Conservation (phyloP, 2,888 invertebrate genomes). For the Gymnosoma rotundatum region DNA sequence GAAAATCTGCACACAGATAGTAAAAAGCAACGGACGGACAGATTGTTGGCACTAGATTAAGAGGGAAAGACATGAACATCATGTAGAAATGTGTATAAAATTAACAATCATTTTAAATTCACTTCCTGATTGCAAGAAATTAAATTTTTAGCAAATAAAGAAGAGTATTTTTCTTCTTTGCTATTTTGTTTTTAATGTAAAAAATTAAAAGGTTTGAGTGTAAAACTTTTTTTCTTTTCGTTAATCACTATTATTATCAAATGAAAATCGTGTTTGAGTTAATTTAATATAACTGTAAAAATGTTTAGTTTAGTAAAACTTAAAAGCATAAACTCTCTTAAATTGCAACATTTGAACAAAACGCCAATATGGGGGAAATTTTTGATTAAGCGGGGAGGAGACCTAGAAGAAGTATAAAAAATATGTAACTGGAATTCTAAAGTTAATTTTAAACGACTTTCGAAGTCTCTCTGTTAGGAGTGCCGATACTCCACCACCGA, state of each 20-base stretch:
- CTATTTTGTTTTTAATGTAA: not conserved
- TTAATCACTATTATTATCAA: slow-evolving; percentile 9
- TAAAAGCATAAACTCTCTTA: too few relatives aligned
- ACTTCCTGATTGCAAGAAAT: slow-evolving; percentile 67
- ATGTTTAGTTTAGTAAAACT: too few relatives aligned
- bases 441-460: too few relatives aligned
- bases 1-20: not conserved
- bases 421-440: too few relatives aligned
- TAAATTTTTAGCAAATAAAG: slow-evolving; percentile 16
- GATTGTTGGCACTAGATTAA: not conserved
- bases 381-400: too few relatives aligned
- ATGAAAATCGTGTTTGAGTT: slow-evolving; percentile 56
- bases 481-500: too few relatives aligned
- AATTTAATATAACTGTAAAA: slow-evolving; percentile 24
- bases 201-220: slow-evolving; percentile 1
- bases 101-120: slow-evolving; percentile 66
- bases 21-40: not conserved
- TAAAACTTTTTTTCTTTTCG: not conserved
- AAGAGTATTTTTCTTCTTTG: not conserved
- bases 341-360: too few relatives aligned
- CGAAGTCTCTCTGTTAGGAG: too few relatives aligned
- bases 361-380: too few relatives aligned
- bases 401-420: too few relatives aligned
- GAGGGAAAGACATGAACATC: not conserved
- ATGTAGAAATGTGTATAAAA: slow-evolving; percentile 11